Evolutionary conservation across 1,140 invertebrate genomes (phyloP).

Genomic region (Andrena cerasifolii): DNA sequence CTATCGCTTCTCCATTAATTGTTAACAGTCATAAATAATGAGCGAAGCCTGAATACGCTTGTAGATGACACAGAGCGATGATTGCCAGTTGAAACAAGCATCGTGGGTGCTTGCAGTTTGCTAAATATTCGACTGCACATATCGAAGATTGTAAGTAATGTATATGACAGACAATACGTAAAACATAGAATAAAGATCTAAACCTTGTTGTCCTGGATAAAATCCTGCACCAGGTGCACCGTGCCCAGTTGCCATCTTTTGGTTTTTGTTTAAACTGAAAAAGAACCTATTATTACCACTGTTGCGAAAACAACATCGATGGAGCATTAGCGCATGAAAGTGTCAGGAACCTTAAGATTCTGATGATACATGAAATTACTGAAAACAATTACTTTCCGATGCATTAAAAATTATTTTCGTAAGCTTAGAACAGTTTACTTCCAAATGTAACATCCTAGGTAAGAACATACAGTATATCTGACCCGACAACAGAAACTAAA

Average conservation of each 20-base stretch:
- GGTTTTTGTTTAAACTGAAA: constrained; percentile 73
- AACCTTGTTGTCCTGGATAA: constrained; percentile 79
- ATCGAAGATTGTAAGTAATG: constrained; percentile 14
- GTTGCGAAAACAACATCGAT: constrained; percentile 11
- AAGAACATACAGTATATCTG: no score
- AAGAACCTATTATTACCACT: constrained; percentile 72
- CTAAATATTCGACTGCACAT: constrained; percentile 16
- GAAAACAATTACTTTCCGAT: no score
- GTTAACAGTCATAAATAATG: neutral
- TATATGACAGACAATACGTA: constrained; percentile 25
- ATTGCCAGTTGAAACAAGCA: constrained; percentile 44
- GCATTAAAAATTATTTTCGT: no score
- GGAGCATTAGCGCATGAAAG: constrained; percentile 43
- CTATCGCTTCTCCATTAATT: neutral
- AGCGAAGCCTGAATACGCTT: neutral
- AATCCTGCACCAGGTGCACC: constrained; percentile 74
- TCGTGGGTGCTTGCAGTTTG: constrained; percentile 24
- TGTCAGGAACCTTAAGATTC: constrained; percentile 37
- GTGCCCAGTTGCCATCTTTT: constrained; percentile 79
- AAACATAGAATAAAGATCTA: constrained; percentile 64
- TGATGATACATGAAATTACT: constrained; percentile 11
- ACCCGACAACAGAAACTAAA: no score
- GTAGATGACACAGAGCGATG: constrained; percentile 10
- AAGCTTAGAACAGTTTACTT: no score
- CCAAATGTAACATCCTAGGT: no score